phyloP scores from a whole-genome alignment of 2,888 invertebrate genomes.

The Pseudococcus viburni region DNA sequence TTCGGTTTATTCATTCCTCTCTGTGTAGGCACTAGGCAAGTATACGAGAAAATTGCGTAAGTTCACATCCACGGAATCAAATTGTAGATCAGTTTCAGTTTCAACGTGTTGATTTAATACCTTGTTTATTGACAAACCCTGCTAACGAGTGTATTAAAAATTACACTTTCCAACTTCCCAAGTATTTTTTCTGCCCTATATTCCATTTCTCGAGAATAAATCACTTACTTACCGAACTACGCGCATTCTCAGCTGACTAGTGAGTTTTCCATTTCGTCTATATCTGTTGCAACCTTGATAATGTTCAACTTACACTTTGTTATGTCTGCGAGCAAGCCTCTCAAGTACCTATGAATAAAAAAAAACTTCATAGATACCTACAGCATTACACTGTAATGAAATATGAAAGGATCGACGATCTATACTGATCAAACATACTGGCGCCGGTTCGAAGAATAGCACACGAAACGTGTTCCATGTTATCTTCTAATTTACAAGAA shows the following conservation, averaged over 20 bases:
- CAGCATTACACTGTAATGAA: not conserved
- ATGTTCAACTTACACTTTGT: not conserved
- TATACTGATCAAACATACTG: not conserved
- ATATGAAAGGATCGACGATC: not conserved
- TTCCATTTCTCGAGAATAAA: not conserved
- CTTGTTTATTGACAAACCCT: not conserved
- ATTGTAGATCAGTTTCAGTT: slow-evolving; percentile 40
- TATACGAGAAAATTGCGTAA: slow-evolving; percentile 25
- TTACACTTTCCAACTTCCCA: slow-evolving; percentile 18
- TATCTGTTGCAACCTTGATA: not conserved
- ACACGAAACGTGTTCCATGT: not conserved
- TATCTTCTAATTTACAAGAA: slow-evolving; percentile 45
- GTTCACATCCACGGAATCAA: slow-evolving; percentile 16
- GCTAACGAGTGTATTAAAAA: slow-evolving; percentile 22
- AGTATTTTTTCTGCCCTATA: slow-evolving; percentile 13
- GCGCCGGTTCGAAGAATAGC: slow-evolving; percentile 22
- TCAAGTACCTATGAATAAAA: not conserved
- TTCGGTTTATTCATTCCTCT: not conserved
- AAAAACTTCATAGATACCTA: not conserved
- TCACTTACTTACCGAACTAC: slow-evolving; percentile 15
- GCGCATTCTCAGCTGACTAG: not conserved
- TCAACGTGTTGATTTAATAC: slow-evolving; percentile 16
- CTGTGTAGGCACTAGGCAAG: not conserved
- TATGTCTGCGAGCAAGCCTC: not conserved
- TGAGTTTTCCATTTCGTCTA: not conserved